Evolutionary conservation across 2,797 vertebrate species (phyloP).

Genomic region (Falco peregrinus): DNA sequence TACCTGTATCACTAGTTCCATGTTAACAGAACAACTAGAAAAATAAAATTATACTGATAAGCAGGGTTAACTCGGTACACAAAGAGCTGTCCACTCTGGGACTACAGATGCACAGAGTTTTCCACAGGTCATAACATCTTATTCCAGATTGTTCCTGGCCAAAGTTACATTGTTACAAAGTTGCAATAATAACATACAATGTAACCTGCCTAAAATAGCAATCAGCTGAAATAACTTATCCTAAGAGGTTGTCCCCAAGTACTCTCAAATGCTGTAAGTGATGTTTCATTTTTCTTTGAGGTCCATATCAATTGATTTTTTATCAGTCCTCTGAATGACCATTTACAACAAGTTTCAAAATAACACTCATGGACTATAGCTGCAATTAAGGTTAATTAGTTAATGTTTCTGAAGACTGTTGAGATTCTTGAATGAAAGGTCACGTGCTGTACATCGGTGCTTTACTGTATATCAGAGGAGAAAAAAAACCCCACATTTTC

Average conservation of each 20-base stretch:
- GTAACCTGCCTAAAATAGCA: neutral
- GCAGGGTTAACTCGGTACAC: neutral
- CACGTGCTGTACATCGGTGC: neutral
- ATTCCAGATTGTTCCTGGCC: neutral
- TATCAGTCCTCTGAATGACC: conserved; percentile 8
- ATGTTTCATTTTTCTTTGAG: neutral
- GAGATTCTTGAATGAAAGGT: neutral
- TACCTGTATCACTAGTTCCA: neutral
- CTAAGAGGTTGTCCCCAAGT: neutral
- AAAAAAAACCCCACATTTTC: neutral
- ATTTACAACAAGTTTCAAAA: conserved; percentile 29
- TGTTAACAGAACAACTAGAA: neutral
- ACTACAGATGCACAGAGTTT: neutral
- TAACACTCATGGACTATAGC: neutral
- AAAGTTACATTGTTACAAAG: neutral
- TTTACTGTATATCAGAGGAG: neutral
- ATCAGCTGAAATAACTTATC: neutral
- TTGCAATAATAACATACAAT: neutral
- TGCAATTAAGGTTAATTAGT: conserved; percentile 39
- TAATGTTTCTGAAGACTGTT: neutral
- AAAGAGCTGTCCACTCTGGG: neutral
- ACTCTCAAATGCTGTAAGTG: neutral
- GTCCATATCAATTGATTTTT: neutral
- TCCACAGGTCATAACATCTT: neutral
- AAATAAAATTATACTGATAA: neutral